These are phyloP conservation scores for Dendroctonus valens DNA, from an alignment of 1,140 invertebrate species.

Conservation along the genomic window DNA sequence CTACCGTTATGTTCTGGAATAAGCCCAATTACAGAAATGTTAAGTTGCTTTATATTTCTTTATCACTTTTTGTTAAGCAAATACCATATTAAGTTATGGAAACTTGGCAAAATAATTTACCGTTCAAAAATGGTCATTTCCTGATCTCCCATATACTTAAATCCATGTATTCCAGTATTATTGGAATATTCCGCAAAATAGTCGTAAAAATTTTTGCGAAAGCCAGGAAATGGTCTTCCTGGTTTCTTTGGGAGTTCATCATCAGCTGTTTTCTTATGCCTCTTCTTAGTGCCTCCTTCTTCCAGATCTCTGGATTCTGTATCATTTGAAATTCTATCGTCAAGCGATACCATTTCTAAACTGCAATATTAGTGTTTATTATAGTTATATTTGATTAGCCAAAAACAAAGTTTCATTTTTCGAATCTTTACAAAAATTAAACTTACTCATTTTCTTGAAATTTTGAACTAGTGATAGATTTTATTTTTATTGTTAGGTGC, in stretches of 20 bases:
- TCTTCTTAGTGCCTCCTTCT: neutral
- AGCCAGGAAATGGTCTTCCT: slow-evolving; percentile 40
- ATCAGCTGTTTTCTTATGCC: neutral
- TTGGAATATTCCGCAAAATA: slow-evolving; percentile 50
- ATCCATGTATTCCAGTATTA: slow-evolving; percentile 54
- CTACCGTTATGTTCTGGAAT: no score
- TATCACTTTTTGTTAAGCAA: no score
- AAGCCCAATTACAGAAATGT: no score
- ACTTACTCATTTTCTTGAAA: no score
- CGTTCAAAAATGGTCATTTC: slow-evolving; percentile 45
- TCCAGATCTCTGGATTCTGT: slow-evolving; percentile 6
- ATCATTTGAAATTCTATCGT: neutral
- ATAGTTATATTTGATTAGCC: no score
- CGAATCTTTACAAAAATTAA: no score
- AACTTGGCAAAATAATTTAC: slow-evolving; percentile 32
- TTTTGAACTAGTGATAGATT: no score
- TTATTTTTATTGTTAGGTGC: no score
- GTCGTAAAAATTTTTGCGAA: slow-evolving; percentile 41
- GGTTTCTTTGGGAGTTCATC: slow-evolving; percentile 21
- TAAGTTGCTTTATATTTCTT: no score
- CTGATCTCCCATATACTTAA: slow-evolving; percentile 53
- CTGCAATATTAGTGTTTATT: no score
- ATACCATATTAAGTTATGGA: neutral
- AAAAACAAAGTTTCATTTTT: no score
- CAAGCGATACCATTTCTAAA: neutral